phyloP scores from a whole-genome alignment of 1,140 invertebrate species.

The Drosophila sproati region DNA sequence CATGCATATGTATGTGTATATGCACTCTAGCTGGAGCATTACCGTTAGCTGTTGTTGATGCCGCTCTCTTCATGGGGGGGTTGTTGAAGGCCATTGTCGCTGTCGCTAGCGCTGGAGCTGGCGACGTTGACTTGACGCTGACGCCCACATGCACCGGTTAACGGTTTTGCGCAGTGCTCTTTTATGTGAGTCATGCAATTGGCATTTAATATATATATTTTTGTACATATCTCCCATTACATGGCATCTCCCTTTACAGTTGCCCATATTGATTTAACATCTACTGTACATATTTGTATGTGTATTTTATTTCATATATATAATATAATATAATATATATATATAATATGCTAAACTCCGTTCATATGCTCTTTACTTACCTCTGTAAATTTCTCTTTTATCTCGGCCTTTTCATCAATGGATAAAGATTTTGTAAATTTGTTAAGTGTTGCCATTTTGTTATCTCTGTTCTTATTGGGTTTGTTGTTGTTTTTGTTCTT shows the following conservation, averaged over 20 bases:
- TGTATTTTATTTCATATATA: not conserved
- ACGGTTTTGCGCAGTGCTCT: slow-evolving; percentile 44
- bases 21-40: slow-evolving; percentile 46
- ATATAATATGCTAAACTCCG: slow-evolving; percentile 10
- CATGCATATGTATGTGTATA: slow-evolving; percentile 6
- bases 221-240: not conserved
- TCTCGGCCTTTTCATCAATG: slow-evolving; percentile 83
- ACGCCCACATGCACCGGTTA: slow-evolving; percentile 79
- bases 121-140: slow-evolving; percentile 52
- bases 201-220: slow-evolving; percentile 41
- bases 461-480: slow-evolving; percentile 42
- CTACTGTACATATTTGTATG: not conserved
- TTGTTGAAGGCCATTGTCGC: slow-evolving; percentile 74
- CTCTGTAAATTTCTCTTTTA: slow-evolving; percentile 84
- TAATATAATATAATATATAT: not conserved
- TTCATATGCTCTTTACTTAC: slow-evolving; percentile 61
- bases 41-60: slow-evolving; percentile 58
- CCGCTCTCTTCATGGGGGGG: slow-evolving; percentile 71
- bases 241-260: slow-evolving; percentile 7
- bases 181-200: slow-evolving; percentile 68
- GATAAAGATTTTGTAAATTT: slow-evolving; percentile 84
- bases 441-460: slow-evolving; percentile 78
- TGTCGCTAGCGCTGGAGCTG: slow-evolving; percentile 23
- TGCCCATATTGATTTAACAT: slow-evolving; percentile 35
- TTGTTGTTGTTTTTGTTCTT: slow-evolving; percentile 42